Evolutionary conservation across 30 jellyfish, hydroid and myxozoan species (phyloP).

Genomic region (Rhopilema esculentum): DNA sequence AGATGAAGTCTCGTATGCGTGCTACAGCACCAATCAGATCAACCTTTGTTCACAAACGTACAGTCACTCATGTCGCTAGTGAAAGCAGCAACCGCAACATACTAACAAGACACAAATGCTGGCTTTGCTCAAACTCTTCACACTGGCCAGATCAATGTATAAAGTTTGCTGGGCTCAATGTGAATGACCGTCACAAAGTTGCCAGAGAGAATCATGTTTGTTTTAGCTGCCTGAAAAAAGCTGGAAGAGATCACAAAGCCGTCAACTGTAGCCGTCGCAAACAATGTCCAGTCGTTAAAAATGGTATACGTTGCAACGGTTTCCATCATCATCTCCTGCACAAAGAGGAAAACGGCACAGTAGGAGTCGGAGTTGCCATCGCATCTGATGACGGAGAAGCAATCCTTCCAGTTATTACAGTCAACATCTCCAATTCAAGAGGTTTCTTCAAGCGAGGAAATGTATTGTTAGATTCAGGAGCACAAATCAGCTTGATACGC

Average conservation of each 20-base stretch:
- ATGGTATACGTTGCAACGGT: constrained; percentile 57
- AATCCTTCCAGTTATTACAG: constrained; percentile 64
- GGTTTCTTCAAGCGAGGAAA: constrained; percentile 67
- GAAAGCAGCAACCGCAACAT: constrained; percentile 58
- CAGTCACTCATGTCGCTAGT: constrained; percentile 52
- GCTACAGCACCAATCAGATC: constrained; percentile 78
- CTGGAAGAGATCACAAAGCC: constrained; percentile 62
- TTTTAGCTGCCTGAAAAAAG: constrained; percentile 62
- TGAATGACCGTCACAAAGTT: constrained; percentile 54
- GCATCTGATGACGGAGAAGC: constrained; percentile 56
- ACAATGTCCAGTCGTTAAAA: constrained; percentile 33
- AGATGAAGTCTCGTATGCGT: constrained; percentile 74
- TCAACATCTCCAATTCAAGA: constrained; percentile 53
- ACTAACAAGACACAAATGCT: constrained; percentile 49
- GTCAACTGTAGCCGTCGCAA: constrained; percentile 48
- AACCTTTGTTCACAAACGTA: constrained; percentile 54
- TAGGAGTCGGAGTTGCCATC: constrained; percentile 53
- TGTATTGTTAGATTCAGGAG: constrained; percentile 72
- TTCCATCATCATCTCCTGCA: constrained; percentile 63
- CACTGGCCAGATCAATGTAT: constrained; percentile 74
- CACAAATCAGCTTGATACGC: constrained; percentile 65
- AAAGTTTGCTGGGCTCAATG: constrained; percentile 52
- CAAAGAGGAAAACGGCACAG: constrained; percentile 23
- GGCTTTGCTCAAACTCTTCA: constrained; percentile 59
- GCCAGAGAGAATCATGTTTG: constrained; percentile 71